Evolutionary conservation across 2,797 vertebrate species (phyloP).

Genomic region (Microchirus variegatus): DNA sequence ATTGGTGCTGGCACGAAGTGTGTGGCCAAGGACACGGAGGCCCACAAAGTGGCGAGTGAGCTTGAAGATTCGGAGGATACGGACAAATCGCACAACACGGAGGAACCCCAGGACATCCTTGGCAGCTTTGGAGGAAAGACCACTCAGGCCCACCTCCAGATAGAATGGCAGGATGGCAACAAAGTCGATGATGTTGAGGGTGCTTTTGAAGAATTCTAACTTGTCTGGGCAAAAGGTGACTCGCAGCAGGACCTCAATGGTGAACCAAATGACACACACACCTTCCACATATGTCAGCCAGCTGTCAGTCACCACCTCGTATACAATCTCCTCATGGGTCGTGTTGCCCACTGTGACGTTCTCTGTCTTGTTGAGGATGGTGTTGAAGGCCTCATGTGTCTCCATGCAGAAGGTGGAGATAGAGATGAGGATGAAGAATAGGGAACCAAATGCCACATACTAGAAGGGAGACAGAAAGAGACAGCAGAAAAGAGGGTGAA

Average conservation of each 20-base stretch:
- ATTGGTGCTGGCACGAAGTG: slow-evolving; percentile 97
- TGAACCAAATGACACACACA: slow-evolving; percentile 98
- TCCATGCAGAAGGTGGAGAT: slow-evolving; percentile 99
- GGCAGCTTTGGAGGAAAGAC: slow-evolving; percentile 97
- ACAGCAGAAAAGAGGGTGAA: neutral
- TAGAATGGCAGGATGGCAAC: slow-evolving; percentile 99
- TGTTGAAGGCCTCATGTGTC: slow-evolving; percentile 99
- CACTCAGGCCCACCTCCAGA: slow-evolving; percentile 96
- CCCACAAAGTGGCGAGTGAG: slow-evolving; percentile 98
- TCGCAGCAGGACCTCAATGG: slow-evolving; percentile 96
- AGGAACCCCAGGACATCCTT: slow-evolving; percentile 99
- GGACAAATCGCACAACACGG: slow-evolving; percentile 95
- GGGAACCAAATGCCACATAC: slow-evolving; percentile 98
- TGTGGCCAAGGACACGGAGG: slow-evolving; percentile 96
- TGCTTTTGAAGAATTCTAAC: slow-evolving; percentile 97
- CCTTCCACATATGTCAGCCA: slow-evolving; percentile 98
- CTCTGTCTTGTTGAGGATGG: slow-evolving; percentile 95
- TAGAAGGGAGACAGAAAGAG: slow-evolving; percentile 58
- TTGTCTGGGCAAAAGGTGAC: slow-evolving; percentile 98
- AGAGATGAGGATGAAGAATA: slow-evolving; percentile 99
- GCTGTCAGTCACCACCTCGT: slow-evolving; percentile 94
- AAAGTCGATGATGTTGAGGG: slow-evolving; percentile 99
- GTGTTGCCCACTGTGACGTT: slow-evolving; percentile 88
- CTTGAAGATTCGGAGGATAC: slow-evolving; percentile 99
- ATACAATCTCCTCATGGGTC: slow-evolving; percentile 87